Base-by-base conservation (phyloP, 2,888 invertebrate genomes). In the Tipula vernalis region DNA sequence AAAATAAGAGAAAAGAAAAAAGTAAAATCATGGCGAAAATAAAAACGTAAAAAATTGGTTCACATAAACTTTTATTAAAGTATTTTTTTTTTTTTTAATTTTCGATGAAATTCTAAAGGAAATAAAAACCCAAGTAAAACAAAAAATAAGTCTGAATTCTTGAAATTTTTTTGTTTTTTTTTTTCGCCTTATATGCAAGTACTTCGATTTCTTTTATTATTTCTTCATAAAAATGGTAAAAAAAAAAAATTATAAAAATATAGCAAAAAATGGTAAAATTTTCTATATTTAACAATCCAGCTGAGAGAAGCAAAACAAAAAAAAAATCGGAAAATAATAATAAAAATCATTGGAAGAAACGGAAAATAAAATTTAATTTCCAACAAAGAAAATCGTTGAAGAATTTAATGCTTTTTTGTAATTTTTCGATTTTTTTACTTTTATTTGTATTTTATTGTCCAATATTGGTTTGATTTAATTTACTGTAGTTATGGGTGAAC, bases 41-140 rank as follows among this genome's bases (percentile, higher is more conserved):
- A 57, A 71, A 85, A 85, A 85, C 36, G 85, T 41, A 39, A 41
- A 39, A 85, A 85, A 41, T 85, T 85, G 85, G 44, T 85, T 85
- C 41, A 44, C 41, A 85, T 41, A 42, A 42, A 85, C 41, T 85
- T 85, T 42, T 42, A 85, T 85, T 41, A 85, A 85, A 85, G 44
- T 85, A 85, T 85, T 85, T 85, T 84, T 28, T 28, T 28, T 28
- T 28, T 84, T n/a, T 36, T 84, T 84, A 36, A 71, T 28, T 71
- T 71, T 71, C 71, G 71, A 28, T 71, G 28, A 71, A 71, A 71
- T 28, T 71, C 71, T 85, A 85, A 85, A 85, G 15, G 15, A 85
- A 85, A 85, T 41, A 85, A 85, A 85, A 85, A 39, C 3, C 36
- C 36, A 15, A 71, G 28, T 71, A 71, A 28, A 71, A 71, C 71